Evolutionary conservation across 2,888 invertebrate species (phyloP), one percentile per base, ranked within the genome.

Genomic region (Cerceris ruficornis): DNA sequence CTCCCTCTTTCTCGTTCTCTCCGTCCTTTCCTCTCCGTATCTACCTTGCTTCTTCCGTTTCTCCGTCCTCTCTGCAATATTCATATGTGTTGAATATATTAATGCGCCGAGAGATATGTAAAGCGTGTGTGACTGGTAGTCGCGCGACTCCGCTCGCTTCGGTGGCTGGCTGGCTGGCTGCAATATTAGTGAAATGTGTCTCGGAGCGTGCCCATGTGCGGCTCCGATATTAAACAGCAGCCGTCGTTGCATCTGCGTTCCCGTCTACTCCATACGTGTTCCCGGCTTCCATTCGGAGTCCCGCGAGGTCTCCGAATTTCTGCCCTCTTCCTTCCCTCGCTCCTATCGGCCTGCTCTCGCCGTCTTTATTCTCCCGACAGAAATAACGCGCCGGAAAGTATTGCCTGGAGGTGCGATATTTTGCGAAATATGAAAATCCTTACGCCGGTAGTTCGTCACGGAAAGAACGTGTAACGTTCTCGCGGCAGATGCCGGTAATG

Each of bases 51-150:
- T 77, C 72, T 75, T 69, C 83, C 78, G 82, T 75, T 62, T 68
- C 68, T 74, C 87, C 75, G 74, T 82, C 28, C 82, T 83, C 82
- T 80, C 84, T 85, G 89, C 87, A 89, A 92, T 90, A 91, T 92
- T 92, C 92, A 91, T 91, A 91, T 88, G 89, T 87, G 91, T 89
- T 92, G 92, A 92, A 91, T 92, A 92, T 91, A 91, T 92, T 92
- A 92, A 92, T 91, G 88, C 89, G 82, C 83, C 79, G 83, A 86
- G 88, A 91, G 89, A 89, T 91, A 90, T 87, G 89, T 89, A 88
- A 89, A 89, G 84, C 87, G 87, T 75, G 84, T 80, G 86, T 80
- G 86, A 87, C 87, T 87, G 77, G 75, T 72, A 81, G 75, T 73
- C 74, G 76, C 82, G 73, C 70, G 79, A 64, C 71, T 80, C 74